Base-by-base conservation (phyloP, 2,797 vertebrate species). In the Manis pentadactyla region DNA sequence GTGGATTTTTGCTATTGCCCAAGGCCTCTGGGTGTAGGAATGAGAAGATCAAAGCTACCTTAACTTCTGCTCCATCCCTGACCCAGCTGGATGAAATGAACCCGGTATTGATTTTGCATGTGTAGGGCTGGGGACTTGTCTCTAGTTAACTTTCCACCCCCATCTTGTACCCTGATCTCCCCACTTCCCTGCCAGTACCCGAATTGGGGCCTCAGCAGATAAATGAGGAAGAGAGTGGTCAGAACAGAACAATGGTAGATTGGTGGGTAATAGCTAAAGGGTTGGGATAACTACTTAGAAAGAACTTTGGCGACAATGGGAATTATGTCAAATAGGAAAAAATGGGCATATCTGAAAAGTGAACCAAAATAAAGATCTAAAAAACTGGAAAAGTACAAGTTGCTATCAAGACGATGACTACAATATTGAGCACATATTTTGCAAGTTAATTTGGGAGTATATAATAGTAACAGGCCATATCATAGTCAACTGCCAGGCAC, bases 271-370 rank as follows among this genome's bases (percentile, higher is more conserved):
- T 59, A 27, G 64, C 57, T 75, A 59, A 64, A 93, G 17, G 25
- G 68, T 25, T 89, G 27, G 61, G 86, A 93, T 75, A 88, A 71
- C 27, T 9, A 74, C 29, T 78, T 31, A 93, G 31, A 63, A 74
- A 90, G 83, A 81, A n/a, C 37, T 31, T 61, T 39, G 10, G 42
- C 10, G 84, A 42, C 23, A 51, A 51, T 6, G 14, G 25, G 23
- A 84, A 82, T 92, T 93, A 81, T 75, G 29, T 73, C 3, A 37
- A 82, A 89, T 74, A 69, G 46, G 2, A 55, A 91, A 94, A 46
- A 66, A 59, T 4, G 11, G n/a, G 3, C 57, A 49, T 49, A 68
- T 71, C 66, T 79, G 14, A 95, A 17, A 79, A 57, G 42, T 21
- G 91, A 89, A 77, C 31, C 31, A 93, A 19, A 82, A 55, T 53